Evolutionary conservation across 2,113 vertebrate genomes (phyloP).

Genomic region (Aphyosemion australe): DNA sequence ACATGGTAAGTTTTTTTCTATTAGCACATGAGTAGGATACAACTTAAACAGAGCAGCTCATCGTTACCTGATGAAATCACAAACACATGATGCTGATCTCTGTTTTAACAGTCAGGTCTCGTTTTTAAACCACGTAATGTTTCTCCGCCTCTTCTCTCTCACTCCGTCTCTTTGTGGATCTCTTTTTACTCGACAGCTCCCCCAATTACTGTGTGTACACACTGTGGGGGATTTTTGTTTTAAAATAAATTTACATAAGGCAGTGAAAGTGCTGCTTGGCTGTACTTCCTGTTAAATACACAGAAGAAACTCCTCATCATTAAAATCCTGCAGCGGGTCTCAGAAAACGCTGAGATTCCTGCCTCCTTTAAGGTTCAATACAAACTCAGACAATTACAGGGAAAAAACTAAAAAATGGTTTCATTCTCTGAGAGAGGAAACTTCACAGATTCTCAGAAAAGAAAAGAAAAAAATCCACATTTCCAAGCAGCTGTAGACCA

Average conservation of each 20-base stretch:
- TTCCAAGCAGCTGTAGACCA: background rate
- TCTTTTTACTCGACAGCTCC: background rate
- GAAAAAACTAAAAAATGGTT: background rate
- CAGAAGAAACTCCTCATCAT: constrained; percentile 4
- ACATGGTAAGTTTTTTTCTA: too few relatives aligned
- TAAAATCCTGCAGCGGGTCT: constrained; percentile 15
- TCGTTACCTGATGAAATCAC: background rate
- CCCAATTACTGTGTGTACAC: background rate
- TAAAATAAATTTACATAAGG: background rate
- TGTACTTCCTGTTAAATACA: constrained; percentile 1
- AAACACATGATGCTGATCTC: background rate
- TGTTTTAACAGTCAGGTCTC: background rate
- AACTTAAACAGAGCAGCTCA: too few relatives aligned
- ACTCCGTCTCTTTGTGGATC: background rate
- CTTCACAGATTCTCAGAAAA: too few relatives aligned
- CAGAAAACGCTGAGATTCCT: background rate
- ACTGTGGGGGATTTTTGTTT: background rate
- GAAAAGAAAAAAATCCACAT: too few relatives aligned
- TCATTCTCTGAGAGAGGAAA: too few relatives aligned
- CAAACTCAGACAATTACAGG: constrained; percentile 6
- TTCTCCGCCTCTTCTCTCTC: background rate
- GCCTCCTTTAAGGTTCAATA: background rate
- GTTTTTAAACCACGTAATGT: constrained; percentile 1
- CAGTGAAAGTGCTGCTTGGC: background rate
- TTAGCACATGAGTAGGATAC: too few relatives aligned